Conservation (phyloP, 2,888 invertebrate genomes). For the Miltochrista miniata region DNA sequence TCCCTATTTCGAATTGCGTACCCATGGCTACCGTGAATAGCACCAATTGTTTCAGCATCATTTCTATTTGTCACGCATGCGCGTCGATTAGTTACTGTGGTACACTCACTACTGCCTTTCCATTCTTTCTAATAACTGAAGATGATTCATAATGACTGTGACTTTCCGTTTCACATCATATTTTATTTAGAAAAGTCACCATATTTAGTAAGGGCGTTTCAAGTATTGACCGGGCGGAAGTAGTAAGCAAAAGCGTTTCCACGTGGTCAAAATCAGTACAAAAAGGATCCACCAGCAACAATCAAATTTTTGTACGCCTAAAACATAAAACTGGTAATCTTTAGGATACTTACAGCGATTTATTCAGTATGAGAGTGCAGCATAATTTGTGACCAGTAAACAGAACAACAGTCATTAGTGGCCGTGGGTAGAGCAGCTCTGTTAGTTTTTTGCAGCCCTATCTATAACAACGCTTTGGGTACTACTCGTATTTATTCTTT, state of each 20-base stretch:
- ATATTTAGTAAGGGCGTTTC: no score
- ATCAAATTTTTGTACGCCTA: no score
- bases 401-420: neutral
- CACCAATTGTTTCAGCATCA: conserved; percentile 70
- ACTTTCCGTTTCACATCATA: conserved; percentile 25
- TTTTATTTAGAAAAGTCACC: conserved; percentile 7
- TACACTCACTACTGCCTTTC: conserved; percentile 68
- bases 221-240: no score
- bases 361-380: no score
- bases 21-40: conserved; percentile 61
- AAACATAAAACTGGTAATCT: no score
- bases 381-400: no score
- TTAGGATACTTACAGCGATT: no score
- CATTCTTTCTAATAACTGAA: conserved; percentile 66
- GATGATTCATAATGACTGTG: conserved; percentile 31
- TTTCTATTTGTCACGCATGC: conserved; percentile 74
- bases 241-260: neutral
- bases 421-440: neutral
- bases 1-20: conserved; percentile 42
- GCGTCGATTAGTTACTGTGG: conserved; percentile 70
- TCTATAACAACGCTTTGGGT: neutral
- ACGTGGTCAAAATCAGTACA: no score
- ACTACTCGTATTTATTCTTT: neutral
- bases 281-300: no score
- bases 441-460: neutral